Evolutionary conservation across 2,797 vertebrate species (phyloP).

Genomic region (Trematomus bernacchii): DNA sequence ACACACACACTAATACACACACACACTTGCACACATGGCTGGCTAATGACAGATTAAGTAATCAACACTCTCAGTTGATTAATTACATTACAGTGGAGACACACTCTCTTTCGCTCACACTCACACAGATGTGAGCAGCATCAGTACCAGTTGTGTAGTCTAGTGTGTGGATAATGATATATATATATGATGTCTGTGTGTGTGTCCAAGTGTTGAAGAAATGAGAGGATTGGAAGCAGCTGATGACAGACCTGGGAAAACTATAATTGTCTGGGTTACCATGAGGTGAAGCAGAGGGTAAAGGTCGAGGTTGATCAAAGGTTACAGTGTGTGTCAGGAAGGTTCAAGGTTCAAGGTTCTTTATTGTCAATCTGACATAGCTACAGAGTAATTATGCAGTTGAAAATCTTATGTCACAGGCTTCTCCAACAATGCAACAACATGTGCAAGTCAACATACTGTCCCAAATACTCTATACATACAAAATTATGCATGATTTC

Average conservation of each 20-base stretch:
- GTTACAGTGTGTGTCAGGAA: slow-evolving; percentile 23
- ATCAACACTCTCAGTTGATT: slow-evolving; percentile 74
- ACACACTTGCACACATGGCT: slow-evolving; percentile 53
- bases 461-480: not conserved
- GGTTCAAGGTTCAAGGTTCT: no score
- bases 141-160: slow-evolving; percentile 59
- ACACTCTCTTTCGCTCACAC: slow-evolving; percentile 5
- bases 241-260: no score
- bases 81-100: slow-evolving; percentile 65
- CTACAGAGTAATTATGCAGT: no score
- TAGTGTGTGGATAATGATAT: slow-evolving; percentile 46
- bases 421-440: no score
- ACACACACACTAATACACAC: slow-evolving; percentile 37
- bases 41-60: slow-evolving; percentile 77
- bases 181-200: slow-evolving; percentile 24
- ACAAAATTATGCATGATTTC: not conserved
- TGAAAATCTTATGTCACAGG: no score
- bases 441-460: no score
- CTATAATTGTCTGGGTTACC: no score
- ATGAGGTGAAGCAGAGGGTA: slow-evolving; percentile 31
- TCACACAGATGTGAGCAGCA: slow-evolving; percentile 53
- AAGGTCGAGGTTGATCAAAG: slow-evolving; percentile 39
- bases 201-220: not conserved
- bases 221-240: no score
- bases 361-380: no score